A percentile compares a stretch with the other conserved stretches of the same genome.
Conservation (phyloP, 2,113 vertebrate species). For the Oxygymnocypris stewartii region DNA sequence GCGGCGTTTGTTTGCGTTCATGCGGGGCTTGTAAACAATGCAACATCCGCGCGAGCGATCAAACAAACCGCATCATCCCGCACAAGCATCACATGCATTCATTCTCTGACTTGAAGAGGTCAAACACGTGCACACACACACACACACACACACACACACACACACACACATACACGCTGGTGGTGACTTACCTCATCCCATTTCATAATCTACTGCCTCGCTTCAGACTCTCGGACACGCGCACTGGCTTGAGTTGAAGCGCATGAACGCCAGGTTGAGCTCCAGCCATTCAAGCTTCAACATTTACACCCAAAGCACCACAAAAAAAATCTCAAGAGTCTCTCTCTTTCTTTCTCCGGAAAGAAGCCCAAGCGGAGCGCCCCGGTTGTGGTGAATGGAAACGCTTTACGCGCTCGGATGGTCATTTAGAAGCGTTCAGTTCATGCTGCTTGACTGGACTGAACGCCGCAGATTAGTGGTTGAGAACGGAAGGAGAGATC, state of each 20-base stretch:
- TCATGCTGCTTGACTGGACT: slow-evolving; percentile 4
- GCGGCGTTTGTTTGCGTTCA: not conserved
- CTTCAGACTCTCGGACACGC: slow-evolving; percentile 80
- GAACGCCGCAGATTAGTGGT: not conserved
- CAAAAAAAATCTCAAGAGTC: slow-evolving; percentile 26
- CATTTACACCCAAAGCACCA: slow-evolving; percentile 54
- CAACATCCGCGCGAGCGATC: not conserved
- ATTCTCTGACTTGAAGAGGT: not conserved
- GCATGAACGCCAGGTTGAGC: slow-evolving; percentile 89
- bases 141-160: not conserved
- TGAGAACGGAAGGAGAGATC: slow-evolving; percentile 26
- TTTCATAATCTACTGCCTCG: slow-evolving; percentile 90
- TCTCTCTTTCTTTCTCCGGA: slow-evolving; percentile 47
- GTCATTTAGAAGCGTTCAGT: slow-evolving; percentile 19
- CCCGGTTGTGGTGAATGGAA: not conserved
- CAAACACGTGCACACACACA: not conserved
- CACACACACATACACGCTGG: not conserved
- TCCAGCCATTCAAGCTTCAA: slow-evolving; percentile 80
- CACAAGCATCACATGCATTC: not conserved
- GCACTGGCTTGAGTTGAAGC: slow-evolving; percentile 85
- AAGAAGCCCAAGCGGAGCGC: slow-evolving; percentile 27
- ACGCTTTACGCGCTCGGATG: slow-evolving; percentile 29
- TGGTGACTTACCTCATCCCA: slow-evolving; percentile 88
- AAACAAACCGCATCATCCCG: not conserved
- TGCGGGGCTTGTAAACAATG: not conserved